phyloP scores from a whole-genome alignment of 2,797 vertebrate species.

The Knipowitschia caucasica region DNA sequence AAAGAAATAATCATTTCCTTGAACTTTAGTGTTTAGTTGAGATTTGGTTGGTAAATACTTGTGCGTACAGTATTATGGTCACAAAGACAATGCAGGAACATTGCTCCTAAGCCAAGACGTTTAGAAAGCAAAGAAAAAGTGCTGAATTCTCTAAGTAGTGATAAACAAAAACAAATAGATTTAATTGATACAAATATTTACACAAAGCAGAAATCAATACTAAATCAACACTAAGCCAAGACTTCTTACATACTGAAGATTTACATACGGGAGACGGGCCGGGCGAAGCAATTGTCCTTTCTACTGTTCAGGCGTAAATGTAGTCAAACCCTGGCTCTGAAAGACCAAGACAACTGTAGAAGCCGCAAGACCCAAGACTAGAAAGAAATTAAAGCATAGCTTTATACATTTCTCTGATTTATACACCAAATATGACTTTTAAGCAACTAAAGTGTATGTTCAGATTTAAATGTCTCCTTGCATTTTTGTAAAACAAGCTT shows the following conservation, averaged over 20 bases:
- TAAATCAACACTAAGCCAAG: constrained; percentile 8
- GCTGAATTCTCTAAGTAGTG: constrained; percentile 9
- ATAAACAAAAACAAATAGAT: constrained; percentile 18
- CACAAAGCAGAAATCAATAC: constrained; percentile 16
- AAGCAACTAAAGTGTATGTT: no score
- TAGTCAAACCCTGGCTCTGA: not conserved
- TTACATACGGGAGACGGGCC: no score
- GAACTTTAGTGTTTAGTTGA: not conserved
- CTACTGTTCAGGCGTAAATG: not conserved
- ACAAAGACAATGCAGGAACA: constrained; percentile 8
- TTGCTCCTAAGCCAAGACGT: not conserved
- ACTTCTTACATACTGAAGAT: not conserved
- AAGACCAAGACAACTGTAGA: no score
- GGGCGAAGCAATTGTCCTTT: no score
- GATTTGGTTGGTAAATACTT: not conserved
- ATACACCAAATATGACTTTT: no score
- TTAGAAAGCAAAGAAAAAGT: constrained; percentile 22
- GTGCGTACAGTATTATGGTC: constrained; percentile 7
- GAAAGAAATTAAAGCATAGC: no score
- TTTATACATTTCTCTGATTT: no score
- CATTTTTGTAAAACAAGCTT: no score
- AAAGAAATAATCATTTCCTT: not conserved
- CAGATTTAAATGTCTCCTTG: no score
- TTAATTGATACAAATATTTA: constrained; percentile 38
- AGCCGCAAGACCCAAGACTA: no score